A percentile compares a stretch with the other conserved stretches of the same genome.
Conservation (phyloP, 2,113 vertebrate genomes). For the Eublepharis macularius region DNA sequence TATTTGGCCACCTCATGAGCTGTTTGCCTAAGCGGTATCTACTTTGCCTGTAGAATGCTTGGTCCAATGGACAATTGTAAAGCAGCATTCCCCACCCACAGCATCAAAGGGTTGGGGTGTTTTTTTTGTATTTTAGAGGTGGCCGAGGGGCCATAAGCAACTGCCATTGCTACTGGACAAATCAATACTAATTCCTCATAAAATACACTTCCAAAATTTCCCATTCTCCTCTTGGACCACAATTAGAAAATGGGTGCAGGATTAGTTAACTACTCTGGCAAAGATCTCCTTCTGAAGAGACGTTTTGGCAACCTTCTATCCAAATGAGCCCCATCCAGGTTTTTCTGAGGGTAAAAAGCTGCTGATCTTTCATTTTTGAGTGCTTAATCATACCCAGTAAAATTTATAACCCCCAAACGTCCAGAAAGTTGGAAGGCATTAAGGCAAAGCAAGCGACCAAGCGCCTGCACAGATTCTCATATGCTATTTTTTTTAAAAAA, state of each 20-base stretch:
- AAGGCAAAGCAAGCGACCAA: not conserved
- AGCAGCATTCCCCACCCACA: not conserved
- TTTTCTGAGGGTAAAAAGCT: constrained; percentile 11
- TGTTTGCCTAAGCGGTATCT: not conserved
- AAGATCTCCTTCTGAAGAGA: not conserved
- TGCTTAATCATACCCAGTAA: constrained; percentile 9
- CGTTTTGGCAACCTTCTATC: not conserved
- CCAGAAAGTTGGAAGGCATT: constrained; percentile 9
- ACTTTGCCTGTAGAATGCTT: not conserved
- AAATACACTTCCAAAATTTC: not conserved
- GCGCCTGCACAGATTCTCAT: not conserved
- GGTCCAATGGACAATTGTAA: not conserved
- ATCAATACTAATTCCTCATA: not conserved
- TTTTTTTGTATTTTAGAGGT: accelerated
- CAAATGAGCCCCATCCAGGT: not conserved
- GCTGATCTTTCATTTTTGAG: constrained; percentile 29
- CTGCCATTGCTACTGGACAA: not conserved
- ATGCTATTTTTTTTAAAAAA: not conserved
- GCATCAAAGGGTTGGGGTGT: not conserved
- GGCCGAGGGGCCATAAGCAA: too few relatives aligned
- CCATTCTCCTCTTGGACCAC: not conserved
- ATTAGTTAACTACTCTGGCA: not conserved
- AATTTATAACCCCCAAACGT: not conserved
- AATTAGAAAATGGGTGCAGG: not conserved
- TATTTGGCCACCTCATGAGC: too few relatives aligned